Evolutionary conservation across 2,113 vertebrate species (phyloP).

Genomic region (Sprattus sprattus): DNA sequence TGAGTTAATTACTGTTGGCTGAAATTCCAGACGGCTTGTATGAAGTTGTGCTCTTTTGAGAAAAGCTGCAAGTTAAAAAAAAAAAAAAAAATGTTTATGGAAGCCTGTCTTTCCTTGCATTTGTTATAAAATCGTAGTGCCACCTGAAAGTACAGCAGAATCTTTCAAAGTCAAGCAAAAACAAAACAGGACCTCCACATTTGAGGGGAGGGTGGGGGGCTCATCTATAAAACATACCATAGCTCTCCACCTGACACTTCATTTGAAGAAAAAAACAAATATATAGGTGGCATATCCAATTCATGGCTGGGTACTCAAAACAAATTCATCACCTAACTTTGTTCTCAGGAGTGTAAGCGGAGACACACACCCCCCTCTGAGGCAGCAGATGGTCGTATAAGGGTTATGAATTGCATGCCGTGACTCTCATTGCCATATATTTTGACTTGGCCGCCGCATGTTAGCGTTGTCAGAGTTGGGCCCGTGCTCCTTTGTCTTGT

Average conservation of each 20-base stretch:
- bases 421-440: background rate
- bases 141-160: no score
- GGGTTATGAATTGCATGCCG: background rate
- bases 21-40: background rate
- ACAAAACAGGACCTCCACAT: background rate
- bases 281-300: background rate
- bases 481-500: background rate
- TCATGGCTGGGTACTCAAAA: no score
- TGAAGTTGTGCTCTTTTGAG: background rate
- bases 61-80: background rate
- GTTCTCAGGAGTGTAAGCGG: background rate
- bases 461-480: background rate
- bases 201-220: no score
- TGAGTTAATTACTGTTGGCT: background rate
- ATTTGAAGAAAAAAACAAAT: background rate
- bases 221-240: background rate
- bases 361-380: background rate
- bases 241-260: background rate
- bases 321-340: background rate
- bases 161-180: no score
- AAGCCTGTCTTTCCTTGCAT: background rate
- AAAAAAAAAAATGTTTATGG: background rate
- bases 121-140: no score
- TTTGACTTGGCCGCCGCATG: background rate
- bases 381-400: background rate